Base-by-base conservation (phyloP, 2,797 vertebrate genomes). In the Falco concolor region DNA sequence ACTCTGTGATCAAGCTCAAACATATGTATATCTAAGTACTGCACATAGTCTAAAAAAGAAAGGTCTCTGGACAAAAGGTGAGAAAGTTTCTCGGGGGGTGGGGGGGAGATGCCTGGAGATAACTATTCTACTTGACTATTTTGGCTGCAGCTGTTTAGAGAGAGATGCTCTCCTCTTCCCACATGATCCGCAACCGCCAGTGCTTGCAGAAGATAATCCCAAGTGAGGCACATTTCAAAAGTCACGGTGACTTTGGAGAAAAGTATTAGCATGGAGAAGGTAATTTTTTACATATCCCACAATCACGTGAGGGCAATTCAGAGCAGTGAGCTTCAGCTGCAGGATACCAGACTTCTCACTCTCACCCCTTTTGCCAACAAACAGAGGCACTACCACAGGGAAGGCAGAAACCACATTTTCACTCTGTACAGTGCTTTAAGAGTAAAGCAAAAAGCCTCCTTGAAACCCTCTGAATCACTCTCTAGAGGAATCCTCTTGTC, bases 401-500 rank as follows among this genome's bases (percentile, higher is more conserved):
- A 68, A 65, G 11, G 73, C 6, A 42, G 13, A 57, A 76, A 27
- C 5, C 0, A 19, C 7, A 1, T 24, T 44, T 36, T 42, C 24
- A 1, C 30, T 38, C 45, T 17, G 8, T 10, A 9, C 5, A 5
- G 49, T 3, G 2, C 28, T 54, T 28, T 1, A 23, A 12, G 57
- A 61, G 1, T 1, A 42, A 0, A 1, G 21, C 5, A 0, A 25
- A 77, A 68, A 24, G 9, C 1, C 52, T 42, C 21, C 32, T 15
- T 40, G 16, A 52, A 59, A 61, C 6, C 17, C 15, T 45, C 7
- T 28, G 54, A 24, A 13, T 3, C 9, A 10, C 7, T 15, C 13
- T 19, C 15, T 22, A 47, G 8, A 56, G 1, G 50, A 74, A 59
- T 5, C 3, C 0, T 5, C 12, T 17, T 4, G 10, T 10, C 42